Evolutionary conservation across 2,797 vertebrate species (phyloP), one percentile per base, ranked within the genome.

Genomic region (Coilia nasus): DNA sequence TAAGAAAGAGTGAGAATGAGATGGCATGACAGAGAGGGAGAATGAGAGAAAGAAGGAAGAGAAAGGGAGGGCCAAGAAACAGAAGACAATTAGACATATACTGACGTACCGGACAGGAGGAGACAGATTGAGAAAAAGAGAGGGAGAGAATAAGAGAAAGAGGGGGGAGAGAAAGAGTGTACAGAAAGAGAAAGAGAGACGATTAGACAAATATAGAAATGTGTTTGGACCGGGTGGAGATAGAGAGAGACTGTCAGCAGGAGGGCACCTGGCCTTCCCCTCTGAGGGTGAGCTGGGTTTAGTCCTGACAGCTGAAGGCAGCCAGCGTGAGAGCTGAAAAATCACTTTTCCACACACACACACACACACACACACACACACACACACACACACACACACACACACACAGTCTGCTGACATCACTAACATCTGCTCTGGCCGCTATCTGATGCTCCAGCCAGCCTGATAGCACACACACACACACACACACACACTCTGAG

Each of bases 391-490:
- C 46, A 47, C 46, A 47, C 46, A 47, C 46, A 47, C 46, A 47
- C 46, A 47, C 46, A 47, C 46, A 47, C 46, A 47, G 4, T 4
- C 46, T 15, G 28, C 64, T 28, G 25, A 71, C 64, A 71, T 31
- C 64, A 71, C 28, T 35, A 75, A 75, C 67, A 75, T 75, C 67
- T 31, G 83, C 62, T 83, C 50, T 87, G 83, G 87, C 85, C 89
- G 88, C 86, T 83, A 86, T 89, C 86, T 89, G 83, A 81, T 87
- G 88, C 86, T 89, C 85, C 83, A 75, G 64, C 67, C 67, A 75
- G 31, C 67, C 67, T 35, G 31, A 35, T 35, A 31, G 25, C 28
- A 15, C 62, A 67, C 62, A 67, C 23, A 28, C 62, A 67, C 62
- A 64, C 23, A 10, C 62, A 64, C 23, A 64, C 62, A 64, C 62